These are phyloP conservation scores for Clarias macrocephalus DNA, from an alignment of 2,113 vertebrate genomes.

Conservation along the genomic window DNA sequence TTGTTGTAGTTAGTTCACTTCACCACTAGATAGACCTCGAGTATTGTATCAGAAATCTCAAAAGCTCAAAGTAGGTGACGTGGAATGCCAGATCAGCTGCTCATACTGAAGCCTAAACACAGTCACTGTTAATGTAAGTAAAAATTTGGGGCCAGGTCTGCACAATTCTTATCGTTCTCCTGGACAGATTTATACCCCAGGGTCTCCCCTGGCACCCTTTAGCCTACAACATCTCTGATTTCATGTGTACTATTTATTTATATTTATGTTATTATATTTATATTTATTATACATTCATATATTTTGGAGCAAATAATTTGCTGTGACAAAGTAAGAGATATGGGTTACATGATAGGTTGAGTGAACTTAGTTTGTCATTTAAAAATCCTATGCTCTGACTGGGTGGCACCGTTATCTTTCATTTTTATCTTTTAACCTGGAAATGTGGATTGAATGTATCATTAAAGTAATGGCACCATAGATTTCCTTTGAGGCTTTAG, in stretches of 20 bases:
- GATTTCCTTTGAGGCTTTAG: background rate
- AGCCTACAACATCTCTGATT: background rate
- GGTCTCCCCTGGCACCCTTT: background rate
- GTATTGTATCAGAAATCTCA: background rate
- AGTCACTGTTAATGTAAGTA: background rate
- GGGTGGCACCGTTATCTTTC: background rate
- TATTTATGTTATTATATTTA: background rate
- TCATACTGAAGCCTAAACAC: background rate
- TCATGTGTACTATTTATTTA: background rate
- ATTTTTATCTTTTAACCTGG: background rate
- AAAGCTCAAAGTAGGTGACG: background rate
- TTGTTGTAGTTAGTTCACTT: constrained; percentile 22
- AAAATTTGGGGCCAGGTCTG: background rate
- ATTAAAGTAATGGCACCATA: background rate
- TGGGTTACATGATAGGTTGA: background rate
- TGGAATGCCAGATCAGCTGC: background rate
- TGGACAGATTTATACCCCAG: background rate
- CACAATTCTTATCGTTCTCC: background rate
- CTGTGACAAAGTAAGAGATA: background rate
- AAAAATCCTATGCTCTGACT: background rate
- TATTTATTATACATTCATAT: background rate
- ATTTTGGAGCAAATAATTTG: background rate
- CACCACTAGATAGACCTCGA: constrained; percentile 29
- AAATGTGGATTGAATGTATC: background rate
- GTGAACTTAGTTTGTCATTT: background rate